Conservation (phyloP, 2,797 vertebrate genomes). For the Phaenicophaeus curvirostris region DNA sequence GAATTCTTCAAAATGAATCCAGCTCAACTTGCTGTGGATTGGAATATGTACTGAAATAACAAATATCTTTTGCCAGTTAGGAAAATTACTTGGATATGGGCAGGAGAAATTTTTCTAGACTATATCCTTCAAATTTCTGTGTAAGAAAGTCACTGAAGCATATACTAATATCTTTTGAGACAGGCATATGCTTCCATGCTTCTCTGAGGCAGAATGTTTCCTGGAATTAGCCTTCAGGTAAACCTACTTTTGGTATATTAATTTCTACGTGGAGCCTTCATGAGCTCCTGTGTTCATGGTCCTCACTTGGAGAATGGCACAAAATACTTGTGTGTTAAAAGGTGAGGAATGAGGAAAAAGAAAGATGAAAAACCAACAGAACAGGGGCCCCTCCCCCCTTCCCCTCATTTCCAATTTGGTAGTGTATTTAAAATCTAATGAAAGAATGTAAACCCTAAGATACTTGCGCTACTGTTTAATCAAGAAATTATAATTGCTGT, state of each 20-base stretch:
- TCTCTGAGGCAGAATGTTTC: neutral
- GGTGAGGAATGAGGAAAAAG: neutral
- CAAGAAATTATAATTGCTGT: neutral
- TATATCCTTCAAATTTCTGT: neutral
- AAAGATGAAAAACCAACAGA: neutral
- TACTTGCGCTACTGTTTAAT: neutral
- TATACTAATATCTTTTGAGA: neutral
- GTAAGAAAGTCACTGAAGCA: neutral
- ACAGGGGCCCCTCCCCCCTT: fast-evolving
- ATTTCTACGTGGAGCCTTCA: neutral
- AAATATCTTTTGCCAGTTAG: neutral
- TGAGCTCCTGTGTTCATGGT: fast-evolving
- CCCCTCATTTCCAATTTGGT: neutral
- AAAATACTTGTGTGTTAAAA: neutral
- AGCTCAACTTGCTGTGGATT: neutral
- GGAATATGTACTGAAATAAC: neutral
- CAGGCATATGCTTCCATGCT: neutral
- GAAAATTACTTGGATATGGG: neutral
- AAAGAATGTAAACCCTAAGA: neutral
- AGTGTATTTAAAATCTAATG: neutral
- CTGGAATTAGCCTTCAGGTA: neutral
- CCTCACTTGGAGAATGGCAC: neutral
- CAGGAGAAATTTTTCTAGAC: neutral
- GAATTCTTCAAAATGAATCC: neutral
- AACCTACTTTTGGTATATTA: neutral